phyloP scores from a whole-genome alignment of 2,888 invertebrate genomes.

The Listrodromus nycthemerus region DNA sequence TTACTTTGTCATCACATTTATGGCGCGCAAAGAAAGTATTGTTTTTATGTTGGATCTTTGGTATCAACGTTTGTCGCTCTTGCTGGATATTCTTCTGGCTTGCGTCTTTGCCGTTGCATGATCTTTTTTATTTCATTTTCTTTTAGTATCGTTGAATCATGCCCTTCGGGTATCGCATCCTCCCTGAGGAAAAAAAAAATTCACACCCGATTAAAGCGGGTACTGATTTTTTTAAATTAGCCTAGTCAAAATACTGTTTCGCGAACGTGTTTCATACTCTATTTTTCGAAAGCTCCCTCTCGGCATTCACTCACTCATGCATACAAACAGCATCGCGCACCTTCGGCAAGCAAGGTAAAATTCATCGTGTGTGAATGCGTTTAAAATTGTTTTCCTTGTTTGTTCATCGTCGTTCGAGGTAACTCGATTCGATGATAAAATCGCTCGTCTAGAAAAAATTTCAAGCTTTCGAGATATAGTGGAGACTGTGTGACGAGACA shows the following conservation, averaged over 20 bases:
- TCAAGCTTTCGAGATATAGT: slow-evolving; percentile 33
- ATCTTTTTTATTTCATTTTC: not conserved
- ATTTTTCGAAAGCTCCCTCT: slow-evolving; percentile 11
- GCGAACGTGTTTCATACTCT: slow-evolving; percentile 18
- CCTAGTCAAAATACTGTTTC: slow-evolving; percentile 61
- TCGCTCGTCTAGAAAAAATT: slow-evolving; percentile 22
- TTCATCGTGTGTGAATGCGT: slow-evolving; percentile 28
- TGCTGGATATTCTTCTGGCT: not conserved
- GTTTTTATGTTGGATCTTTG: slow-evolving; percentile 53
- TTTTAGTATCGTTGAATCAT: not conserved
- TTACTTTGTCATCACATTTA: not conserved
- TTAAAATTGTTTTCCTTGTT: not conserved
- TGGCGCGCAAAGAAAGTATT: too few relatives aligned
- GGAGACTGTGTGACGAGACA: slow-evolving; percentile 36
- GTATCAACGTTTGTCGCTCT: slow-evolving; percentile 39
- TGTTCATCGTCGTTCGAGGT: slow-evolving; percentile 14
- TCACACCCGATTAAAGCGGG: not conserved
- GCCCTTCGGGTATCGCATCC: not conserved
- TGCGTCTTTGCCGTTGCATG: not conserved
- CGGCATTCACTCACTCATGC: slow-evolving; percentile 39
- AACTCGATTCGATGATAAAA: not conserved
- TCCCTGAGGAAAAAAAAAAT: not conserved
- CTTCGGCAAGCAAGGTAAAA: slow-evolving; percentile 55
- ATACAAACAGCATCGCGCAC: slow-evolving; percentile 40
- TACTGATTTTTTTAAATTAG: slow-evolving; percentile 23